These are phyloP conservation scores for Sciaenops ocellatus DNA, from an alignment of 2,797 vertebrate species.

Conservation along the genomic window DNA sequence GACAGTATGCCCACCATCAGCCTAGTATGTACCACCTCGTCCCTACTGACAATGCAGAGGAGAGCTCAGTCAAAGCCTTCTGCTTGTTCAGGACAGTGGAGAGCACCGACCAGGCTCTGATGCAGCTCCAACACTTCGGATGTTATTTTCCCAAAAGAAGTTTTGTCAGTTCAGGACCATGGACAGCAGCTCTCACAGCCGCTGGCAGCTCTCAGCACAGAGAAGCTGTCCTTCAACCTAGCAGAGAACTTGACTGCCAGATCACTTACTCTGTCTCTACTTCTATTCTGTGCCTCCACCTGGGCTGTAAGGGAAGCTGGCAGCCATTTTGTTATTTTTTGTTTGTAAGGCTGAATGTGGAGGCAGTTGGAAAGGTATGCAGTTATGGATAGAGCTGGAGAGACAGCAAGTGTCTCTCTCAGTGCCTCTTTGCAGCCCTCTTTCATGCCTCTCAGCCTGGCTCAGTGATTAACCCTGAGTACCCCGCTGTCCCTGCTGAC, in stretches of 20 bases:
- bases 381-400: constrained; percentile 68
- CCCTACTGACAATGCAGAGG: constrained; percentile 31
- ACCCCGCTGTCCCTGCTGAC: constrained; percentile 63
- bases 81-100: constrained; percentile 60
- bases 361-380: constrained; percentile 72
- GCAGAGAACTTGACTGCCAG: constrained; percentile 49
- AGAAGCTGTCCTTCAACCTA: constrained; percentile 64
- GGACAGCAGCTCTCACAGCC: constrained; percentile 68
- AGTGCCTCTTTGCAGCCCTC: constrained; percentile 77
- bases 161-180: constrained; percentile 73
- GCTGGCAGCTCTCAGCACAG: constrained; percentile 40
- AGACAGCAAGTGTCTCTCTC: constrained; percentile 76
- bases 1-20: constrained; percentile 38
- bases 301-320: constrained; percentile 50
- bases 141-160: constrained; percentile 33
- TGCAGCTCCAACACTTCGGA: constrained; percentile 30
- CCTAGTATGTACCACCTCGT: constrained; percentile 36
- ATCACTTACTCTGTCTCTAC: constrained; percentile 50
- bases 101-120: constrained; percentile 41
- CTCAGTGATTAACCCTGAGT: constrained; percentile 82
- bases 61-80: constrained; percentile 38
- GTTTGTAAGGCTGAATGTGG: constrained; percentile 43
- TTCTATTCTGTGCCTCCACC: constrained; percentile 32
- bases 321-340: constrained; percentile 67
- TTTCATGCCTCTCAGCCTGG: constrained; percentile 82